Base-by-base conservation (phyloP, 2,113 vertebrate genomes). In the Cephalopterus ornatus region DNA sequence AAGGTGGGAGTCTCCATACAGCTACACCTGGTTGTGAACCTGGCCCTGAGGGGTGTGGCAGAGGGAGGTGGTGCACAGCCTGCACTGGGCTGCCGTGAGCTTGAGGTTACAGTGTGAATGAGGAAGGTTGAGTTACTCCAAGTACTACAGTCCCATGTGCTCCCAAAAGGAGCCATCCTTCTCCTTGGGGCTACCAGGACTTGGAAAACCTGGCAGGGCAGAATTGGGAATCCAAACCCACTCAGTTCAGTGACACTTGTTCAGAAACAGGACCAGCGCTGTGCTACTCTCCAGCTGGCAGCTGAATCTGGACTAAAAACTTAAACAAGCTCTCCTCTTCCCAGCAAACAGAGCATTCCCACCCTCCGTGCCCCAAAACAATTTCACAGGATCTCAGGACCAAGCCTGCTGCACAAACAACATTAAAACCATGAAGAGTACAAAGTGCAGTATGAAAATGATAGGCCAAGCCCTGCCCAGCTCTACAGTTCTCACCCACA, bases 391-490 rank as follows among this genome's bases (percentile, higher is more conserved):
- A 92, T 82, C 79, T 67, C 66, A 85, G 71, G 55, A 95, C 91
- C 93, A 93, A 97, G 88, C 73, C 89, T 94, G 35, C 82, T 95
- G 80, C 92, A 95, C 84, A 80, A 92, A 95, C 74, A 85, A 84
- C 77, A 63, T 90, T 88, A 78, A 92, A 89, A 72, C 67, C 76
- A 76, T 19, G 55, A 90, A 76, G 66, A 95, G 92, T 92, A 92
- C 80, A 95, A 96, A 96, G 92, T 94, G 70, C 90, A 92, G 47
- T 73, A 91, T 63, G 80, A 96, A 87, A 89, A 78, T 27, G 77
- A 75, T 28, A 88, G 53, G 78, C 70, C 72, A 72, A 93, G 66
- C 77, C 81, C 92, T 79, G 78, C 79, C 52, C 72, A 78, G 8
- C 17, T 32, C 65, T 55, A 39, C 70, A 66, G 42, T 15, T 46